phyloP scores from a whole-genome alignment of 1,140 invertebrate genomes.

The Neodiprion pinetum region DNA sequence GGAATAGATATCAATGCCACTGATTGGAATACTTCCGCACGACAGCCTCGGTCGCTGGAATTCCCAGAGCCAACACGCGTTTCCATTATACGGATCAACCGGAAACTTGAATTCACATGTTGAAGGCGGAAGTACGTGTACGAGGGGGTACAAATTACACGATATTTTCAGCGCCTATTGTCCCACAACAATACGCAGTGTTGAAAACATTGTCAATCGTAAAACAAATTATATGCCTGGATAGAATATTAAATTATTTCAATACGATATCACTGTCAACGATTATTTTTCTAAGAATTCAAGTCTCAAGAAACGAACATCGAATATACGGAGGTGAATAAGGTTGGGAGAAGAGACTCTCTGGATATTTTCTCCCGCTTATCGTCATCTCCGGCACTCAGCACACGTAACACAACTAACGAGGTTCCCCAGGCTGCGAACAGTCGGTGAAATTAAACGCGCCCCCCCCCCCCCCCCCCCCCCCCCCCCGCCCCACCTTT shows the following conservation, averaged over 20 bases:
- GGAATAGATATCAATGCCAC: constrained; percentile 37
- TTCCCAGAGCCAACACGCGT: constrained; percentile 34
- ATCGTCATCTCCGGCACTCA: not conserved
- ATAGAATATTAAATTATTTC: not conserved
- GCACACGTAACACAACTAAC: not conserved
- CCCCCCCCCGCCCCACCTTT: constrained; percentile 26
- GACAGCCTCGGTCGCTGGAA: constrained; percentile 28
- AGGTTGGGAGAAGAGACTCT: not conserved
- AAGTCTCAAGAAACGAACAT: too few relatives aligned
- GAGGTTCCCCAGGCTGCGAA: not conserved
- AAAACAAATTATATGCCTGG: too few relatives aligned
- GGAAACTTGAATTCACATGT: constrained; percentile 40
- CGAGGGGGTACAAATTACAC: not conserved
- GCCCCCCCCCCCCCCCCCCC: constrained; percentile 14
- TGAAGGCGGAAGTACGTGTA: constrained; percentile 18
- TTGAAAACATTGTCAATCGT: too few relatives aligned
- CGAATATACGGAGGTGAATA: not conserved
- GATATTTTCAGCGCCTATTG: too few relatives aligned
- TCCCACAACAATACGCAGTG: too few relatives aligned
- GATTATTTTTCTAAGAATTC: too few relatives aligned
- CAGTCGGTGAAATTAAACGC: constrained; percentile 35
- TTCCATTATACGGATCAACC: constrained; percentile 34
- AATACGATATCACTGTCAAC: too few relatives aligned
- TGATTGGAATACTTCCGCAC: constrained; percentile 34
- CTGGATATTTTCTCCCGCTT: not conserved